Base-by-base conservation (phyloP, 2,797 vertebrate species). In the Halcyon smyrnensis region DNA sequence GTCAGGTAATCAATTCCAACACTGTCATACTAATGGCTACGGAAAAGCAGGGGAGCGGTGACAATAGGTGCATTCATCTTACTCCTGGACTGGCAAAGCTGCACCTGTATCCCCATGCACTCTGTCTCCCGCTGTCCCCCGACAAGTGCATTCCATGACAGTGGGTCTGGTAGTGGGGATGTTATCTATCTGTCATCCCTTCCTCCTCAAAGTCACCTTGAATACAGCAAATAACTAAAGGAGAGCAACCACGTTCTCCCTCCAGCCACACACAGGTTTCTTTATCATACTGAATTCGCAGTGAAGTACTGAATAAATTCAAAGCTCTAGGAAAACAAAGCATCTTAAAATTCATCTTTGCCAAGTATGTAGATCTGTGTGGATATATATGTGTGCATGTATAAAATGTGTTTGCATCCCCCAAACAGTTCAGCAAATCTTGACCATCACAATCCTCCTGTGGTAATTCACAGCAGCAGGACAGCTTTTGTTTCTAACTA, bases 181-280 rank as follows among this genome's bases (percentile, higher is more conserved):
- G 7, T 70, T 63, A 84, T 78, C 94, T 91, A 98, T 98, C 97
- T 86, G 97, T 98, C 98, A 98, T 98, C 91, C 96, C 79, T 97
- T 97, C 95, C 85, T 80, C 86, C 97, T 98, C 96, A 98, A 98
- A 98, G 98, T 97, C 98, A 98, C 98, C 98, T 98, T 98, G 98
- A 93, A 95, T 96, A 75, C 69, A 45, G 81, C 91, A 96, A 98
- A 97, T 86, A 85, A 94, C 90, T 90, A 57, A 95, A 96, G 65
- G 80, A 96, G 64, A 95, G 92, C 51, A 96, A 78, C 82, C 88
- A 74, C 76, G 12, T 81, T 67, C 62, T 84, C 59, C 75, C 65
- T 64, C 67, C 77, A 92, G 76, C 56, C 67, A 71, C 36, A 15
- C 19, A 56, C 11, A 77, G 18, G 4, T 59, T 89, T 87, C 87